Base-by-base conservation (phyloP, 2,113 vertebrate genomes). In the Bufo bufo region DNA sequence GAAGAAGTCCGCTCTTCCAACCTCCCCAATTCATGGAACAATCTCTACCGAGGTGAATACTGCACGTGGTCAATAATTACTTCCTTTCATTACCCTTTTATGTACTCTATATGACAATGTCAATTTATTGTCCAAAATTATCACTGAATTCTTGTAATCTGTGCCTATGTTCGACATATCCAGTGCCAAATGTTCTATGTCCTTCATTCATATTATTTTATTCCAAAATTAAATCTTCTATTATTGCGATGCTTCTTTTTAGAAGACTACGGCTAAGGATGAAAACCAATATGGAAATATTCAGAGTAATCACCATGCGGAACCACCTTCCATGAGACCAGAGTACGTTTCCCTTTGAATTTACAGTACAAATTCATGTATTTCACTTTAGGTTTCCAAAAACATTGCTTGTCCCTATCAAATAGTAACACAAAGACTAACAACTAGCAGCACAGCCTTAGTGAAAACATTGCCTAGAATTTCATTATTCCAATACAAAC, bases 231-330 rank as follows among this genome's bases (percentile, higher is more conserved):
- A 78, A n/a, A 23, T 56, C 3, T 78, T 78, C 52, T 54, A 11
- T 23, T 54, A 13, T 54, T n/a, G 10, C 5, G 54, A 54, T 56
- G 3, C 6, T 78, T 23, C 49, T 0, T 6, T 47, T 14, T 45
- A 65, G 80, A 11, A n/a, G 17, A 82, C 45, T 2, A 65, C 8
- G 9, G 79, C 6, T 20, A 59, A 20, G 20, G 19, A 65, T 12
- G 80, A 47, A 49, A 49, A 49, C 13, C 23, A 63, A 9, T 82
- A 82, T 82, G 80, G 59, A 47, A 82, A 82, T 49, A 82, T 82
- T 17, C 23, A 82, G 11, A 9, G 3, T 65, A 49, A 63, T 23
- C 50, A n/a, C 20, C 50, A 56, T 1, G 11, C 6, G 2, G 10
- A 23, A 3, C 52, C 50, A 33, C 11, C 43, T 54, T 54, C 52